Conservation (phyloP, 2,797 vertebrate species). For the Gallirallus australis region DNA sequence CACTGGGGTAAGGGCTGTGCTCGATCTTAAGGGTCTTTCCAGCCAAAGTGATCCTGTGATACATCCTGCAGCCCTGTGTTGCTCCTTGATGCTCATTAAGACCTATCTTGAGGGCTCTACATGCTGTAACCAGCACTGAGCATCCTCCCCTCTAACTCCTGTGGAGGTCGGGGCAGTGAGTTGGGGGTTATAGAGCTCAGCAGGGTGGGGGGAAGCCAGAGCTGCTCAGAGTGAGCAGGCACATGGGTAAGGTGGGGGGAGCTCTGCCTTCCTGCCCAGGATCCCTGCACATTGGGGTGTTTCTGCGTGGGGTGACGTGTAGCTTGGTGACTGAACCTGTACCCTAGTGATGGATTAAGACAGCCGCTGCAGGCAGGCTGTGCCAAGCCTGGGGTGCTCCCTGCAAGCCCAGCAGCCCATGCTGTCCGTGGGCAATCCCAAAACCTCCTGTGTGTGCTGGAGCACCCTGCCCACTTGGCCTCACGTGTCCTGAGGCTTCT, state of each 20-base stretch:
- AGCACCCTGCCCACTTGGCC: not conserved
- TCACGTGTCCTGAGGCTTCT: accelerated
- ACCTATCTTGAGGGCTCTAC: not conserved
- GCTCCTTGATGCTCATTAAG: not conserved
- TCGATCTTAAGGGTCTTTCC: not conserved
- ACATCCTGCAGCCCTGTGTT: not conserved
- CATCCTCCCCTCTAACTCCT: not conserved
- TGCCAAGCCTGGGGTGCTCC: not conserved
- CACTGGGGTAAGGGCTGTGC: not conserved
- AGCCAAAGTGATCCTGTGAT: not conserved
- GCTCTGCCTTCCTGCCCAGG: not conserved
- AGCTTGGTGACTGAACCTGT: too few relatives aligned
- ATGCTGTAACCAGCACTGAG: not conserved
- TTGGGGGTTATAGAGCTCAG: not conserved
- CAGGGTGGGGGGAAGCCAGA: not conserved
- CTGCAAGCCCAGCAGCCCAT: not conserved
- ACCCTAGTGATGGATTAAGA: not conserved
- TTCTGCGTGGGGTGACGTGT: accelerated
- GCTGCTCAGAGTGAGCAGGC: not conserved
- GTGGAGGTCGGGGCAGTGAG: not conserved
- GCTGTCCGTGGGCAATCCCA: not conserved
- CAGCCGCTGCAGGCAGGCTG: not conserved
- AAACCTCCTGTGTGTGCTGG: not conserved
- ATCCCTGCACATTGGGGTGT: accelerated
- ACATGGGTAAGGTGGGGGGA: not conserved